Base-by-base conservation (phyloP, 2,113 vertebrate species). In the Abramis brama region DNA sequence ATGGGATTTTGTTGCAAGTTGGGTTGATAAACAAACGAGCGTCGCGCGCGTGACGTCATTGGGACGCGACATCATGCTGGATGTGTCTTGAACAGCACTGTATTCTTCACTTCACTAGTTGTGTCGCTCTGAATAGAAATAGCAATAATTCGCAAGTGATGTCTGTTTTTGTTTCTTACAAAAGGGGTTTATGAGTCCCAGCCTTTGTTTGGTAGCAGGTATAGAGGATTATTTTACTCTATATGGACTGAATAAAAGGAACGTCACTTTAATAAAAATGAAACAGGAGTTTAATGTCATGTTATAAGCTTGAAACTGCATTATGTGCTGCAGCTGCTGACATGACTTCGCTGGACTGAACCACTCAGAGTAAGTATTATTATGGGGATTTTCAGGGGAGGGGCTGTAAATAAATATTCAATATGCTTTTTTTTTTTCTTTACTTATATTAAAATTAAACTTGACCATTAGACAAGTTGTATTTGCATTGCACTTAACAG, bases 1-100 rank as follows among this genome's bases (percentile, higher is more conserved):
- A 50, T 33, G 60, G 7, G 43, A 52, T 68, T 82, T 21, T 13
- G 79, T 66, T 43, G 43, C 36, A 64, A 81, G 79, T 81, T 66
- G 39, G 25, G 43, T 27, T 50, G 79, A 52, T 82, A 82, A 82
- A 82, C 79, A 82, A 82, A 82, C 79, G 79, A 68, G 43, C 60
- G 79, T 68, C 79, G 79, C 79, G 79, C 2, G 1, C 2, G 43
- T 68, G 62, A 82, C 79, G 79, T 82, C 79, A 82, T 13, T 17
- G 59, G 5, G 7, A 50, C 62, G 60, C 43, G 43, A 77, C 74
- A 76, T 45, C 21, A 74, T 25, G 74, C 47, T 55, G 74, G 47
- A 19, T 12, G 45, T 50, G 73, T 5, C 1, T n/a, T n/a, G 12
- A 6, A 8, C 39, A 43, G 39, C 6, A 43, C 68, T 39, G 19